Evolutionary conservation across 2,888 invertebrate genomes (phyloP), one percentile per base, ranked within the genome.

Genomic region (Lochmaea capreae): DNA sequence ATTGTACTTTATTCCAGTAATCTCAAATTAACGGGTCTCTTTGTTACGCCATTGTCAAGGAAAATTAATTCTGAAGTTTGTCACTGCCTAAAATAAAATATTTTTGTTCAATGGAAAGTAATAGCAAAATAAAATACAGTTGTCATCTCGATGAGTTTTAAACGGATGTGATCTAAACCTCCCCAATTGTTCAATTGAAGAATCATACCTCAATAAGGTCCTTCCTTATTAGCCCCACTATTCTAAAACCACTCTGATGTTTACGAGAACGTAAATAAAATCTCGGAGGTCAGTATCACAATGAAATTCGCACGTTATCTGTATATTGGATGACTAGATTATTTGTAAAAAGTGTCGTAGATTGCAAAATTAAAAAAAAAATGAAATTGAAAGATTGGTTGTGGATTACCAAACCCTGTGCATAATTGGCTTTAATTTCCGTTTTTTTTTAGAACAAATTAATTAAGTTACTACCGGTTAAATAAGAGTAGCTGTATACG

Each of bases 171-270:
- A 67, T 63, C 71, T 42, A 46, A 71, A 69, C 71, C 61, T 54
- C 74, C 74, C 75, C 54, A 65, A 71, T 66, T 72, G 69, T 72
- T 54, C 75, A 75, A 75, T 75, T 75, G 75, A 66, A 71, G 59
- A 65, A 69, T 72, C 63, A 59, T 49, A 57, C 62, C 9, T 65
- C 68, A 75, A 75, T 72, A 61, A 61, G 65, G 52, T 72, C 67
- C 71, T 71, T 74, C 74, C 75, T 75, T 75, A 72, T 75, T 75
- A 75, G 69, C 58, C 62, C 67, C 62, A 66, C 59, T 52, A 67
- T 62, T 72, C 54, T 18, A 16, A 61, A 57, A 57, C 52, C 52
- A 52, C 67, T 67, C 22, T 59, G 59, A 67, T 67, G 16, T 63
- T 63, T 11, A 43, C 62, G 33, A 26, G 22, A 42, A 61, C 33